Evolutionary conservation across 2,888 invertebrate species (phyloP).

Genomic region (Dasypogon diadema): DNA sequence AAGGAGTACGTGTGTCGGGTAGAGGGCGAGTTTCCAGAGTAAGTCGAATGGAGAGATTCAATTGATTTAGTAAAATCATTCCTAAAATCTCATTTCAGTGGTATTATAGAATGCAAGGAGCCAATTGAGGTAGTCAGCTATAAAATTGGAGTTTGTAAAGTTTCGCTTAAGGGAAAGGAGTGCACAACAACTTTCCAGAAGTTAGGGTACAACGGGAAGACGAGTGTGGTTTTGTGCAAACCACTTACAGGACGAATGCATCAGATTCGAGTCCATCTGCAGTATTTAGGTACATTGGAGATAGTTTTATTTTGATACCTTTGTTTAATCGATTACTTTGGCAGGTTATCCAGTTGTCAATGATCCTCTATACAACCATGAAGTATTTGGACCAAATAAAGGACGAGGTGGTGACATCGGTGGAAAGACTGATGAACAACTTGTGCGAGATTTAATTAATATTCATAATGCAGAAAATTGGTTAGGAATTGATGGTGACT

Average conservation of each 20-base stretch:
- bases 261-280: slow-evolving; percentile 98
- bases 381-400: slow-evolving; percentile 93
- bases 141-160: slow-evolving; percentile 96
- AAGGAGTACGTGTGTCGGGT: slow-evolving; percentile 97
- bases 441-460: slow-evolving; percentile 88
- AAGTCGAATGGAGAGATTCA: slow-evolving; percentile 10
- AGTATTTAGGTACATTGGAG: slow-evolving; percentile 84
- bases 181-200: slow-evolving; percentile 92
- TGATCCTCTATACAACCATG: slow-evolving; percentile 96
- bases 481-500: slow-evolving; percentile 91
- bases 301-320: no score
- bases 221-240: slow-evolving; percentile 93
- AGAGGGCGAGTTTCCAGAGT: slow-evolving; percentile 92
- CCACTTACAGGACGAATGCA: slow-evolving; percentile 98
- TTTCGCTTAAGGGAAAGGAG: slow-evolving; percentile 92
- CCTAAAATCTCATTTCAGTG: slow-evolving; percentile 69
- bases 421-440: slow-evolving; percentile 89
- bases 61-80: slow-evolving; percentile 25
- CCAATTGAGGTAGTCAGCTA: slow-evolving; percentile 94
- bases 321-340: background rate
- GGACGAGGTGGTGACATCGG: slow-evolving; percentile 90
- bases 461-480: slow-evolving; percentile 96
- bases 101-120: slow-evolving; percentile 85
- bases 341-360: slow-evolving; percentile 94
- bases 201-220: slow-evolving; percentile 87